A percentile compares a stretch with the other conserved stretches of the same genome.
phyloP scores from a whole-genome alignment of 2,113 vertebrate species.

The Pollimyrus isidori region DNA sequence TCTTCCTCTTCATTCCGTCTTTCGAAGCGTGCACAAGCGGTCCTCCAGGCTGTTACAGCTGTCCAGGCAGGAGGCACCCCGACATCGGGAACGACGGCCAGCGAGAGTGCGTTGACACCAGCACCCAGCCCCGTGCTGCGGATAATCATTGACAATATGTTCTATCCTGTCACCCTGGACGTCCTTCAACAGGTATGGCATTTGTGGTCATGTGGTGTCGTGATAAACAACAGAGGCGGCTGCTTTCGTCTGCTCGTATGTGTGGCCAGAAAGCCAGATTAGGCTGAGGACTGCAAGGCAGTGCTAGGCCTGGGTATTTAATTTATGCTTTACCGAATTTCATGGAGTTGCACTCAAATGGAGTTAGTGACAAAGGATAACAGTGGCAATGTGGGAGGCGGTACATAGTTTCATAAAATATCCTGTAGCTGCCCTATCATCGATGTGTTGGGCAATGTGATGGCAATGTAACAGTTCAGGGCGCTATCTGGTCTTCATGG shows the following conservation, averaged over 20 bases:
- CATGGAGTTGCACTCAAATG: not conserved
- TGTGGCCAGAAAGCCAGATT: not conserved
- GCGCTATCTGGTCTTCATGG: not conserved
- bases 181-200: constrained; percentile 90
- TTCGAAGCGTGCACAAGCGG: constrained; percentile 85
- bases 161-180: constrained; percentile 95
- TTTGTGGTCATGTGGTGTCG: no score
- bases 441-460: not conserved
- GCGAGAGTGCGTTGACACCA: constrained; percentile 79
- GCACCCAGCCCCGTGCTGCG: constrained; percentile 91
- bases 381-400: not conserved
- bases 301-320: not conserved
- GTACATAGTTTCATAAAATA: not conserved
- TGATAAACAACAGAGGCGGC: not conserved
- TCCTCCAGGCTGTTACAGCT: constrained; percentile 90
- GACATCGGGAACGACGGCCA: constrained; percentile 76
- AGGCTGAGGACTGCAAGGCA: not conserved
- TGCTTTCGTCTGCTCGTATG: not conserved
- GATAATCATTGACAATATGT: constrained; percentile 99
- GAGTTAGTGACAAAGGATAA: not conserved
- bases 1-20: not conserved
- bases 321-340: not conserved
- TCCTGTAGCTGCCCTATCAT: not conserved
- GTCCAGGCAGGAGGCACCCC: constrained; percentile 89
- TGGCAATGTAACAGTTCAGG: not conserved